A percentile compares a stretch with the other conserved stretches of the same genome.
Evolutionary conservation across 2,888 invertebrate genomes (phyloP).

Genomic region (Aleiodes leptofemur): DNA sequence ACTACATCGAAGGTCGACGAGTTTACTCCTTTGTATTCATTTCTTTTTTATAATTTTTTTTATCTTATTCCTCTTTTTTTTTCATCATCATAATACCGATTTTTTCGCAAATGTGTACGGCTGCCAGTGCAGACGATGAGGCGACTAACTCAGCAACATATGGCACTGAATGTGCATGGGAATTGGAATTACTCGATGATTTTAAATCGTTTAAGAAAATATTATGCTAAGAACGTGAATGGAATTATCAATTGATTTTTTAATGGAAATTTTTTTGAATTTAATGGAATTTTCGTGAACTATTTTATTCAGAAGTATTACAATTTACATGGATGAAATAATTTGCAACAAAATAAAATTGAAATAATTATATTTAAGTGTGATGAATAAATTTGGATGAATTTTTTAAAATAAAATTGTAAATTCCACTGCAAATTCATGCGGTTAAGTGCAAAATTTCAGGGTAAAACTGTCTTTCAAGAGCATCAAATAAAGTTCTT

Average conservation of each 20-base stretch:
- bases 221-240: too few relatives aligned
- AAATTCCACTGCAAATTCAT: background rate
- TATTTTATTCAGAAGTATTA: slow-evolving; percentile 9
- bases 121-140: background rate
- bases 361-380: too few relatives aligned
- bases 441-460: background rate
- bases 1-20: slow-evolving; percentile 71
- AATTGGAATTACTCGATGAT: too few relatives aligned
- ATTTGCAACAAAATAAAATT: background rate
- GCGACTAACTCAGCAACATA: slow-evolving; percentile 56
- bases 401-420: background rate
- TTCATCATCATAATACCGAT: slow-evolving; percentile 49
- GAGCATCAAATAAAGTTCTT: background rate
- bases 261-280: too few relatives aligned
- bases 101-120: slow-evolving; percentile 61
- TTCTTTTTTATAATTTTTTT: slow-evolving; percentile 10
- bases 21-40: slow-evolving; percentile 59
- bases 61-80: slow-evolving; percentile 7
- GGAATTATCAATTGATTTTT: slow-evolving; percentile 49
- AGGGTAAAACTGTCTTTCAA: background rate
- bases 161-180: slow-evolving; percentile 47
- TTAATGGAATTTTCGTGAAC: background rate
- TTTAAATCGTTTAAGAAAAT: too few relatives aligned
- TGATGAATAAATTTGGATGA: too few relatives aligned
- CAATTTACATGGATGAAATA: slow-evolving; percentile 17